Base-by-base conservation (phyloP, 2,113 vertebrate genomes). In the Ptilonorhynchus violaceus region DNA sequence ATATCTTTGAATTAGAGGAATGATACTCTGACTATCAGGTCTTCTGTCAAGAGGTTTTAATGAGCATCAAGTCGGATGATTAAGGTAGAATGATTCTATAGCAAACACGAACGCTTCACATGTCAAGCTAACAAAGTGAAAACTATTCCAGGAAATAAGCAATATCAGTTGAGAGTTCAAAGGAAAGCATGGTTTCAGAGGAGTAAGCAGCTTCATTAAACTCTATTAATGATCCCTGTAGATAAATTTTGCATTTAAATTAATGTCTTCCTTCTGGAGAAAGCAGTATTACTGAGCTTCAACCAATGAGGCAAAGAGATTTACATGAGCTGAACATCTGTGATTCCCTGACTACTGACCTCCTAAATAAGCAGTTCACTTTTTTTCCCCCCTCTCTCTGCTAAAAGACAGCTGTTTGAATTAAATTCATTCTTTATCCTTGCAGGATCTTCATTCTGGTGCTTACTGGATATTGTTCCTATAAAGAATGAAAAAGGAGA, bases 401-500 rank as follows among this genome's bases (percentile, higher is more conserved):
- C 20, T 27, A 28, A 60, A 60, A 81, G 46, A 42, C 55, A 75
- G 44, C 63, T 90, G 53, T 86, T 73, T 96, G 62, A 97, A 91
- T 89, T 94, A 59, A 95, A 72, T 64, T 94, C 28, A 33, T 93
- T 92, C 93, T 93, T 97, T 94, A 49, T 79, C 72, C n/a, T 97
- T 98, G 31, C 98, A 99, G 99, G 98, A 63, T 98, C 98, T 97
- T 98, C 99, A 81, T 99, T 99, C 97, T 99, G 99, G 99, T 99
- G 99, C 97, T 98, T 99, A 63, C 91, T 99, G 98, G 99, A 99
- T 96, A 99, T 99, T 85, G 99, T 99, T 94, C 99, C 99, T 85
- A 99, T 99, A 98, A 99, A 99, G 98, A 99, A 99, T 66, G 99
- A 99, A 93, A 99, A 99, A 96, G 99, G 99, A 85, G 99, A 99